phyloP scores from a whole-genome alignment of 2,797 vertebrate genomes.

The Prunella strophiata region DNA sequence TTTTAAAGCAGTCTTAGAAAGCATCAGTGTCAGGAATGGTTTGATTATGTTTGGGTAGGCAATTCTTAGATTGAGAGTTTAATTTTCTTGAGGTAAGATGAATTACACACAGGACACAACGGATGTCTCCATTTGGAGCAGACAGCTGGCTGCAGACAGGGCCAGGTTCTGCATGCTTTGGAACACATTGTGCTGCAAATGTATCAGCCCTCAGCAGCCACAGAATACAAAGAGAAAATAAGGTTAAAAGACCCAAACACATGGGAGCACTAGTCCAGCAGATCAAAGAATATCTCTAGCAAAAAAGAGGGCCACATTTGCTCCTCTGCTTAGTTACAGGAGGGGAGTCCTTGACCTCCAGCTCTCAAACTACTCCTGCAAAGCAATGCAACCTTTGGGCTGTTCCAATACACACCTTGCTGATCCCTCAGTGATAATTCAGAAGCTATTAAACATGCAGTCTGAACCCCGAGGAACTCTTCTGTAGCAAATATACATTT shows the following conservation, averaged over 20 bases:
- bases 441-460: not conserved
- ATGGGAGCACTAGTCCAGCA: not conserved
- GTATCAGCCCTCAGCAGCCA: not conserved
- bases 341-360: not conserved
- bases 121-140: not conserved
- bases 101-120: not conserved
- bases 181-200: conserved; percentile 46
- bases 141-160: conserved; percentile 9
- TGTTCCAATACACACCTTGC: not conserved
- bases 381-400: not conserved
- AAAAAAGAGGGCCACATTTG: not conserved
- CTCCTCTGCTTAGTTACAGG: not conserved
- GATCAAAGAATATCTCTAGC: not conserved
- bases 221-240: not conserved
- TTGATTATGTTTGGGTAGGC: not conserved
- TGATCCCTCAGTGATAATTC: not conserved
- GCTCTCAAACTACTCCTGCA: not conserved
- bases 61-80: not conserved
- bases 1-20: not conserved
- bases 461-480: not conserved
- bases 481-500: not conserved
- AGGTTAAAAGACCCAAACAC: conserved; percentile 6
- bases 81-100: not conserved
- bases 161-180: not conserved
- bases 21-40: not conserved